Conservation (phyloP, 2,797 vertebrate genomes). For the Pangasius mekongensis region DNA sequence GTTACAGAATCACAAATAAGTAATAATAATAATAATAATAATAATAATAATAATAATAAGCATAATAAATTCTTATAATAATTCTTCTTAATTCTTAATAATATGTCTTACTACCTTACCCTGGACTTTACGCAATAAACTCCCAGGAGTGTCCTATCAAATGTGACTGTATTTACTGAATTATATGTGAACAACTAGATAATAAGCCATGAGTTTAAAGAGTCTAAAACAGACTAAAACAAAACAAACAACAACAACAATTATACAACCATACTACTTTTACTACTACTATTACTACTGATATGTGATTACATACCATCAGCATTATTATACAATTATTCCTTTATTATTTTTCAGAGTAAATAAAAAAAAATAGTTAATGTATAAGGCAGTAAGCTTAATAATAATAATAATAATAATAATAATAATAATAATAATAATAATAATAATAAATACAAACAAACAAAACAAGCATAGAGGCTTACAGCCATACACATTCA, state of each 20-base stretch:
- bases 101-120: background rate
- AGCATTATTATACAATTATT: background rate
- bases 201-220: background rate
- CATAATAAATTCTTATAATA: background rate
- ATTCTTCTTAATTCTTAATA: too few species aligned
- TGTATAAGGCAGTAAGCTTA: background rate
- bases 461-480: background rate
- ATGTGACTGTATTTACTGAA: background rate
- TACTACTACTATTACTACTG: too few species aligned
- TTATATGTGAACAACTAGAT: background rate
- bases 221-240: background rate
- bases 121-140: background rate
- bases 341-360: background rate
- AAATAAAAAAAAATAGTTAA: background rate
- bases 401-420: too few species aligned
- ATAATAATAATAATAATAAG: background rate
- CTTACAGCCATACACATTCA: background rate
- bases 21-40: background rate
- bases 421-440: background rate
- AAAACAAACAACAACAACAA: background rate
- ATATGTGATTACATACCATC: too few species aligned
- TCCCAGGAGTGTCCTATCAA: background rate
- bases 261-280: background rate
- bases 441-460: background rate
- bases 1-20: background rate